Percentiles rank a stretch among this genome's conserved stretches.
phyloP scores from a whole-genome alignment of 2,888 invertebrate species.

The Venusia cambrica region DNA sequence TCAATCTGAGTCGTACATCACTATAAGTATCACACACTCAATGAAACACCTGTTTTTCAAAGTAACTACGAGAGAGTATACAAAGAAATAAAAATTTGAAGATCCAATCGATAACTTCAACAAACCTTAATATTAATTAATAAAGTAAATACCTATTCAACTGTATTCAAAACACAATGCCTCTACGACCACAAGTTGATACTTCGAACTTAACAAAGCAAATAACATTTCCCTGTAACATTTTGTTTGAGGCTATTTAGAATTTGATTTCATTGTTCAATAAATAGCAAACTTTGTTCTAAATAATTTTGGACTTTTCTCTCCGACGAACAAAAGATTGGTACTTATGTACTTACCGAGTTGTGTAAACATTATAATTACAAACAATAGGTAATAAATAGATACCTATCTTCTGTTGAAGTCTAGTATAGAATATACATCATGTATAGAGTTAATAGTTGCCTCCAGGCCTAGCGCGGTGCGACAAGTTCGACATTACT shows the following conservation, averaged over 20 bases:
- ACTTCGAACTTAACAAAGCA: slow-evolving; percentile 10
- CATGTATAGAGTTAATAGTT: no score
- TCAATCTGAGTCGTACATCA: no score
- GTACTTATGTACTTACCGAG: slow-evolving; percentile 9
- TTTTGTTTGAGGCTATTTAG: slow-evolving; percentile 20
- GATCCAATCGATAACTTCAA: no score
- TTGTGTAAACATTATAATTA: slow-evolving; percentile 12
- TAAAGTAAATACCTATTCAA: background rate
- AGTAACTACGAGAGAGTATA: no score
- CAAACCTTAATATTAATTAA: background rate
- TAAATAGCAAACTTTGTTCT: slow-evolving; percentile 34
- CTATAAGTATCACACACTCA: no score
- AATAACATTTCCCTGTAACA: slow-evolving; percentile 13
- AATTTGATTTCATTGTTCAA: slow-evolving; percentile 35
- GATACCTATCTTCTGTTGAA: no score
- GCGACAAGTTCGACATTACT: no score
- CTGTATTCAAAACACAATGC: slow-evolving; percentile 1
- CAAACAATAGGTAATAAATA: no score
- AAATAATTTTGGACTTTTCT: slow-evolving; percentile 29
- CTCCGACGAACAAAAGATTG: slow-evolving; percentile 18
- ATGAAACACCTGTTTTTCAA: no score
- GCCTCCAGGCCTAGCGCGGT: no score
- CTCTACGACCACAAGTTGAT: slow-evolving; percentile 5
- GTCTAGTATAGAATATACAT: no score
- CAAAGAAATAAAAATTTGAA: no score